phyloP scores from a whole-genome alignment of 2,113 vertebrate species.

The Anthoscopus minutus region DNA sequence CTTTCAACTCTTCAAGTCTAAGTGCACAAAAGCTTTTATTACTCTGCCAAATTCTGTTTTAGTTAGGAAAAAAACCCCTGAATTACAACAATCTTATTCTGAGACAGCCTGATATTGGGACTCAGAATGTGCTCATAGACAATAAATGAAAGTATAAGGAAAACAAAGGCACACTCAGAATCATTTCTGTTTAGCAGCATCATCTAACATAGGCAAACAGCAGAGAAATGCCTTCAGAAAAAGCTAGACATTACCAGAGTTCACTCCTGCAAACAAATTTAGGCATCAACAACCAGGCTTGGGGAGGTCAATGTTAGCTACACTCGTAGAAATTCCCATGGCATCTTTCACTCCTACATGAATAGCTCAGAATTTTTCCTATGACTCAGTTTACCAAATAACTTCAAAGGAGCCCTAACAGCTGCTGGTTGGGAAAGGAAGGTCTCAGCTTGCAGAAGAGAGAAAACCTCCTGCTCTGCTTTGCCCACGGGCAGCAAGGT shows the following conservation, averaged over 20 bases:
- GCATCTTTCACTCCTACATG: neutral
- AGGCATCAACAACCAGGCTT: neutral
- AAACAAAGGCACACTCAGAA: neutral
- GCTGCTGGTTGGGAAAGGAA: neutral
- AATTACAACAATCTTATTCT: neutral
- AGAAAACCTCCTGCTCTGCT: neutral
- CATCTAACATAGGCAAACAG: neutral
- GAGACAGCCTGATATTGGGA: neutral
- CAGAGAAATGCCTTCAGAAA: neutral
- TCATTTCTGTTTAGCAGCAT: neutral
- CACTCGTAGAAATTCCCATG: neutral
- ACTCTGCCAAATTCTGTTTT: neutral
- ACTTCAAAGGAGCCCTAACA: neutral
- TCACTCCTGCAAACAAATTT: neutral
- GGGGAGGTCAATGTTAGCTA: neutral
- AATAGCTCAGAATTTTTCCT: neutral
- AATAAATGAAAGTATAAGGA: neutral
- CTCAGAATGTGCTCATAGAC: neutral
- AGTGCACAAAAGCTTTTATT: neutral
- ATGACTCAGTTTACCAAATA: conserved; percentile 15
- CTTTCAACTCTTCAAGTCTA: neutral
- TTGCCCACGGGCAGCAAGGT: neutral
- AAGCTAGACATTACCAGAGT: neutral
- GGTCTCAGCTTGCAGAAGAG: neutral
- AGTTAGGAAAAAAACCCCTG: neutral